Evolutionary conservation across 2,797 vertebrate species (phyloP), one percentile per base, ranked within the genome.

Genomic region (Ceryle rudis): DNA sequence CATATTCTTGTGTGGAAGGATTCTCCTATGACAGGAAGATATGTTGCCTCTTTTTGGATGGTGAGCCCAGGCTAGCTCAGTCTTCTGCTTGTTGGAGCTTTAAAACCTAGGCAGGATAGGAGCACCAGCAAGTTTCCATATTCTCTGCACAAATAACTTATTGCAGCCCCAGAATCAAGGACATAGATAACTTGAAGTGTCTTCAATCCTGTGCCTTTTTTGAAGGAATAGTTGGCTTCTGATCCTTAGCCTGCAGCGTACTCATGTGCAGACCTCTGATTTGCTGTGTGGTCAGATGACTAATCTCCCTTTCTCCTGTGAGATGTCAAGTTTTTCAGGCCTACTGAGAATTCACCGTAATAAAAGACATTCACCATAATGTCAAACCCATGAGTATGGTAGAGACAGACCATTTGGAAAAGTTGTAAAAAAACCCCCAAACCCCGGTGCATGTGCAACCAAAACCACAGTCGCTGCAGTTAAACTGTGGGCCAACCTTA

Each of bases 331-430:
- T 51, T 62, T 72, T 85, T 72, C 26, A 47, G 74, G n/a, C 52
- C 58, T 33, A 10, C 16, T 79, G 57, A 52, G 39, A 69, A 33
- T 74, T 58, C 44, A 47, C 46, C 2, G 11, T 46, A 46, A 22
- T 46, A 22, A 3, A 54, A 47, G 12, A 42, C 33, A 7, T 65
- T 74, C 26, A 54, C 31, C 0, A 1, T 42, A 29, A 41, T 15
- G 29, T 47, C 33, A 33, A 17, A 19, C 4, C 11, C 11, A 16
- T 20, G 10, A 35, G 14, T 54, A 60, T 0, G 0, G 29, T 51
- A 46, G 71, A 78, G 55, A 46, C 10, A 23, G 60, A 72, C n/a
- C 17, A 9, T 72, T 51, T 72, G 49, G 60, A 49, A 82, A 72
- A 61, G 46, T 18, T 58, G 18, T 47, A 42, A 69, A 65, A 73